Evolutionary conservation across 1,140 invertebrate species (phyloP).

Genomic region (Apis laboriosa): DNA sequence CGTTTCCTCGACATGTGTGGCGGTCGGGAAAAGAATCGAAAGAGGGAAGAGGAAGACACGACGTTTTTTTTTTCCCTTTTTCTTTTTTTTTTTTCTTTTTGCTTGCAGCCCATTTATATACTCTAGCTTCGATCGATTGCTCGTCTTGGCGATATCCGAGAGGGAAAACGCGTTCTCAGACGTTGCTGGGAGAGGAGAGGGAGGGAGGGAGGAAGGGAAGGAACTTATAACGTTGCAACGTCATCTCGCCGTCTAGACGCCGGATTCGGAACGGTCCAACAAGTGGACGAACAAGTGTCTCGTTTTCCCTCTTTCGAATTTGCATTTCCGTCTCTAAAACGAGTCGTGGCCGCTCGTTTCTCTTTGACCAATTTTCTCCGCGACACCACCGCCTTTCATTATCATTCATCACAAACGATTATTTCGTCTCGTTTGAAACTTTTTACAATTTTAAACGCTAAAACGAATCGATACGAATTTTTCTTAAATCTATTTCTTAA

Average conservation of each 20-base stretch:
- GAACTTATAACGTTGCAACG: neutral
- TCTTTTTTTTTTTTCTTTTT: neutral
- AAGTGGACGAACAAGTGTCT: conserved; percentile 35
- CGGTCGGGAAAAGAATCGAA: conserved; percentile 3
- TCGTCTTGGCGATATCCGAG: conserved; percentile 13
- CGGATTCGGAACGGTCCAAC: conserved; percentile 24
- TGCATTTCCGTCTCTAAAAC: neutral
- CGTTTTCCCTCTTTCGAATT: neutral
- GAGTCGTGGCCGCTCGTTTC: too few species aligned
- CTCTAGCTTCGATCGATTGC: conserved; percentile 13
- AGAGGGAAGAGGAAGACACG: neutral
- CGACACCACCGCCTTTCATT: neutral
- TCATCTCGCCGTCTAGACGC: conserved; percentile 11
- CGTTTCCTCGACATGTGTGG: neutral
- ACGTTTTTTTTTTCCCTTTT: neutral
- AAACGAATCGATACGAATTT: too few species aligned
- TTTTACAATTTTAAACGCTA: too few species aligned
- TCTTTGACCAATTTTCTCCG: too few species aligned
- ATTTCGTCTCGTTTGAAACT: too few species aligned
- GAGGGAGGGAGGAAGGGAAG: neutral
- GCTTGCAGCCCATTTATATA: conserved; percentile 1
- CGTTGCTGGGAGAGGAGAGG: too few species aligned
- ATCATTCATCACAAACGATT: too few species aligned
- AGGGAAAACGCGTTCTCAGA: neutral
- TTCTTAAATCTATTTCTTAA: neutral